Conservation (phyloP, 1,140 invertebrate species). For the Cydia splendana region DNA sequence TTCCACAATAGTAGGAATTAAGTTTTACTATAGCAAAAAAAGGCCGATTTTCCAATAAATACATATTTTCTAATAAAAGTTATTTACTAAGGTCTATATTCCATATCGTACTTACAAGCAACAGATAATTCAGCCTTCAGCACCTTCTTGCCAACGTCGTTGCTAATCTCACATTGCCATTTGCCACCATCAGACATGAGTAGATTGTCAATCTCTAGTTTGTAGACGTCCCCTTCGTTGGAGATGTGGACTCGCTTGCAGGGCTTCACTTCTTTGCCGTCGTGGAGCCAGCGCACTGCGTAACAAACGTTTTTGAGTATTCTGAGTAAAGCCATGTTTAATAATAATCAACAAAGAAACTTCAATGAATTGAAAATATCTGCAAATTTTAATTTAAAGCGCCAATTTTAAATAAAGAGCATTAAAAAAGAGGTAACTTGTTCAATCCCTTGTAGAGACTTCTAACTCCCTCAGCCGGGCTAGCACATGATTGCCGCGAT, state of each 20-base stretch:
- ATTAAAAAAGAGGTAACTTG: too few relatives aligned
- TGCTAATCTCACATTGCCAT: constrained; percentile 88
- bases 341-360: too few relatives aligned
- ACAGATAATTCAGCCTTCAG: constrained; percentile 86
- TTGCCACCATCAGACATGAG: constrained; percentile 87
- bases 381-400: too few relatives aligned
- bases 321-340: too few relatives aligned
- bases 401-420: too few relatives aligned
- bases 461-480: too few relatives aligned
- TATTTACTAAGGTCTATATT: constrained; percentile 1
- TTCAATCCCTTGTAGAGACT: too few relatives aligned
- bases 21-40: too few relatives aligned
- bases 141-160: constrained; percentile 87
- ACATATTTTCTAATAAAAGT: neutral
- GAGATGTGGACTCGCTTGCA: constrained; percentile 83
- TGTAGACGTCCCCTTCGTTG: constrained; percentile 87
- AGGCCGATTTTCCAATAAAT: too few relatives aligned
- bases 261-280: constrained; percentile 83
- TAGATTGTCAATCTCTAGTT: constrained; percentile 84
- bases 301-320: neutral
- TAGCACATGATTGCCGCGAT: too few relatives aligned
- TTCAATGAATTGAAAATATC: too few relatives aligned
- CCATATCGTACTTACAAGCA: constrained; percentile 81
- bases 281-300: constrained; percentile 86
- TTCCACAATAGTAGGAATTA: too few relatives aligned